Conservation (phyloP, 2,113 vertebrate species). For the Ophiodon elongatus region DNA sequence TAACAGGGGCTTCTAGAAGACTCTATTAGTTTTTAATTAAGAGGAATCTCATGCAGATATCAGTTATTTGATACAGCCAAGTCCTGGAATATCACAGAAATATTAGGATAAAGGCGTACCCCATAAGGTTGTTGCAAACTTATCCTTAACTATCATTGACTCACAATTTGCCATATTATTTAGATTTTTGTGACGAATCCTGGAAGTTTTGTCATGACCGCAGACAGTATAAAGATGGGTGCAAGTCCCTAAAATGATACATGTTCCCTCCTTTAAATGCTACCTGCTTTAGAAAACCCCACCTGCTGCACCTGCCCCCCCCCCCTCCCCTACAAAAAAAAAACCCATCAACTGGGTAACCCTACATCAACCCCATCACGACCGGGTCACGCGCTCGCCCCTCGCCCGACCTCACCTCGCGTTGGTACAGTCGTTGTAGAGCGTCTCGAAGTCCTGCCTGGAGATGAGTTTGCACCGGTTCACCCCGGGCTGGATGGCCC, state of each 20-base stretch:
- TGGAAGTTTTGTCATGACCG: background rate
- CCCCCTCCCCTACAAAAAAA: too few relatives aligned
- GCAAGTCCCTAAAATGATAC: background rate
- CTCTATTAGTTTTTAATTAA: background rate
- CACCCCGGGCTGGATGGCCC: slow-evolving; percentile 96
- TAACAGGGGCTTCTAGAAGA: background rate
- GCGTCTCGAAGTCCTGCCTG: slow-evolving; percentile 96
- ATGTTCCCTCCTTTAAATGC: background rate
- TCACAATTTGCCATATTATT: background rate
- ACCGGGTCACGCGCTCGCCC: background rate
- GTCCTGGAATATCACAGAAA: background rate
- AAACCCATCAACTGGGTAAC: background rate
- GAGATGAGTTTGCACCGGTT: slow-evolving; percentile 99
- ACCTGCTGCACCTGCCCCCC: slow-evolving; percentile 48
- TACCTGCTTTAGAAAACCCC: slow-evolving; percentile 9
- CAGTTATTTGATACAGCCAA: background rate
- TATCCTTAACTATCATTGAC: background rate
- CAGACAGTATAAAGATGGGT: background rate
- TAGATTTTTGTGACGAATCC: slow-evolving; percentile 1
- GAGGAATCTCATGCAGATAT: background rate
- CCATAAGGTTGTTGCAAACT: background rate
- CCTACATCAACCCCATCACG: background rate
- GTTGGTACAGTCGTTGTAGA: slow-evolving; percentile 97
- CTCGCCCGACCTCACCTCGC: slow-evolving; percentile 85
- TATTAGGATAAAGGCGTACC: background rate